These are phyloP conservation scores for Podarcis muralis DNA, from an alignment of 2,113 vertebrate genomes.

Conservation along the genomic window DNA sequence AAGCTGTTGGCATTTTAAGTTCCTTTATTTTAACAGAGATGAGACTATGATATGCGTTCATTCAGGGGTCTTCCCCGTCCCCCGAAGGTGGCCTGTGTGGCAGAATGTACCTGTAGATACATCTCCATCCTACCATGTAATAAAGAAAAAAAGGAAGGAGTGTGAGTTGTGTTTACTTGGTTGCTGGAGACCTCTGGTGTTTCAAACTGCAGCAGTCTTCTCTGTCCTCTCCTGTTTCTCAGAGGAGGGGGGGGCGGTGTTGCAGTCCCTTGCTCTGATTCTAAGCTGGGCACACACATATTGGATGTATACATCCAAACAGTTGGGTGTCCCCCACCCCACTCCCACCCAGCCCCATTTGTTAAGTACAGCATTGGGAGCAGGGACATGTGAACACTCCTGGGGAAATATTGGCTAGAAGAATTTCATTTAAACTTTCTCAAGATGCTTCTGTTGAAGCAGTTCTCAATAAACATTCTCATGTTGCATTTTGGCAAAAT, in stretches of 20 bases:
- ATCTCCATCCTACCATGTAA: constrained; percentile 39
- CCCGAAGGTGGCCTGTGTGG: neutral
- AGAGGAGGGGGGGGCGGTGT: neutral
- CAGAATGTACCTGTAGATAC: constrained; percentile 56
- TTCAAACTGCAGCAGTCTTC: neutral
- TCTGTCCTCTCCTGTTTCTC: neutral
- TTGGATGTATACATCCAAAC: neutral
- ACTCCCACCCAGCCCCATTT: neutral
- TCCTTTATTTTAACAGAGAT: neutral
- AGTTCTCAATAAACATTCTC: neutral
- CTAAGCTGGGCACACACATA: neutral
- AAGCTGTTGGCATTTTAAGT: constrained; percentile 47
- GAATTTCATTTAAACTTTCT: neutral
- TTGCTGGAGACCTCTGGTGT: neutral
- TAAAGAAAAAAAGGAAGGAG: constrained; percentile 24
- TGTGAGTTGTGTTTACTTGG: neutral
- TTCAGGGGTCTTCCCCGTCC: constrained; percentile 45
- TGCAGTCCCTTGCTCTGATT: neutral
- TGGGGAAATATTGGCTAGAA: neutral
- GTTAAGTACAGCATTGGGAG: neutral
- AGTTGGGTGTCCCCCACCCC: neutral
- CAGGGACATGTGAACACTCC: neutral
- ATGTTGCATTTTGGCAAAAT: neutral
- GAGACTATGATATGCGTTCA: constrained; percentile 15
- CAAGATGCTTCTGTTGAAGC: neutral